Percentiles rank a stretch among this genome's conserved stretches.
phyloP scores from a whole-genome alignment of 92 coral and sea anemone species.

The Phenganax stokvisi region DNA sequence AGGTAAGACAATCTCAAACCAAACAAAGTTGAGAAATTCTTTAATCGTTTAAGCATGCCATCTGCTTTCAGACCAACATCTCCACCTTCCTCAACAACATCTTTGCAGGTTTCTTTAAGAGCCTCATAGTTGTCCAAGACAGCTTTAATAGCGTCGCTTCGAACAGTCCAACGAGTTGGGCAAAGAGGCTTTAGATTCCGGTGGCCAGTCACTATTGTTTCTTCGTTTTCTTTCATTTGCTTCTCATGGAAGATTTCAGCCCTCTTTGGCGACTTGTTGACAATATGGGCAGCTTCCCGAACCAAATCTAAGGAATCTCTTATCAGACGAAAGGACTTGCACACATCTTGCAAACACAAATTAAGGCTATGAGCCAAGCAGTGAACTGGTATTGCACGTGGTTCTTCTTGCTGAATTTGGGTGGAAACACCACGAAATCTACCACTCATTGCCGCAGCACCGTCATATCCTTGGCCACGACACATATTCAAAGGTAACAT shows the following conservation, averaged over 20 bases:
- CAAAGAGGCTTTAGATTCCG: slow-evolving; percentile 38
- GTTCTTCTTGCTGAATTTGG: slow-evolving; percentile 6
- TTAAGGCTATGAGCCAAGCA: slow-evolving; percentile 24
- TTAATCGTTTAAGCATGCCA: slow-evolving; percentile 6
- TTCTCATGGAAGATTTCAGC: slow-evolving; percentile 25
- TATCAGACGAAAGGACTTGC: slow-evolving; percentile 16
- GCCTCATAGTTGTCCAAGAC: slow-evolving; percentile 27
- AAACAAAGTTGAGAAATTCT: slow-evolving; percentile 14
- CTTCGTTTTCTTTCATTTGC: slow-evolving; percentile 18
- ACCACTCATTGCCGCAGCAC: slow-evolving; percentile 25
- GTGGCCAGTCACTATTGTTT: neutral
- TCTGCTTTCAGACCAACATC: slow-evolving; percentile 25
- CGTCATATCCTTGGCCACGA: slow-evolving; percentile 19
- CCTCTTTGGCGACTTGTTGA: slow-evolving; percentile 35
- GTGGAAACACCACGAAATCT: slow-evolving; percentile 15
- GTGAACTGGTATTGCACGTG: slow-evolving; percentile 25
- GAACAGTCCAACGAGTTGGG: slow-evolving; percentile 46
- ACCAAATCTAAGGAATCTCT: slow-evolving; percentile 21
- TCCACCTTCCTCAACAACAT: slow-evolving; percentile 22
- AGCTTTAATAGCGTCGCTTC: slow-evolving; percentile 19
- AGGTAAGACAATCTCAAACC: slow-evolving; percentile 21
- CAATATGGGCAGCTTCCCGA: slow-evolving; percentile 30
- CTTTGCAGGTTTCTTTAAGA: slow-evolving; percentile 25
- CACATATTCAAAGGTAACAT: slow-evolving; percentile 13
- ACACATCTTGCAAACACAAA: slow-evolving; percentile 23